A percentile compares a stretch with the other conserved stretches of the same genome.
These are phyloP conservation scores for Echinometra lucunter DNA, from an alignment of 53 echinoderm and acorn worm genomes.

Conservation along the genomic window DNA sequence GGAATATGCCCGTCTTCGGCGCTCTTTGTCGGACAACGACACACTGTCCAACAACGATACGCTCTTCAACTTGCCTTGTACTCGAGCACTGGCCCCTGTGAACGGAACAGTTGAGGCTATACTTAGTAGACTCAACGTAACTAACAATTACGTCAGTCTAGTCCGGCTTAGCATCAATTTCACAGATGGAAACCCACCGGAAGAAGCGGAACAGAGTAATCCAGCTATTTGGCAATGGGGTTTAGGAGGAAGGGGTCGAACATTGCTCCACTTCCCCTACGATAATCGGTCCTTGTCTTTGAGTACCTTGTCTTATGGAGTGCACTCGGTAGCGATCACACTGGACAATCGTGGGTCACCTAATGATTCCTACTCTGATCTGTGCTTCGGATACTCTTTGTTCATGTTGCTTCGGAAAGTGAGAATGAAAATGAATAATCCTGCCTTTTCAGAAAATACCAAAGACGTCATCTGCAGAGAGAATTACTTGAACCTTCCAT, in stretches of 20 bases:
- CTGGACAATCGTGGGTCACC: neutral
- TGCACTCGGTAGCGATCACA: neutral
- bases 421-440: neutral
- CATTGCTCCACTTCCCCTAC: slow-evolving; percentile 16
- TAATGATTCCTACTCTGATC: neutral
- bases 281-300: slow-evolving; percentile 23
- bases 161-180: neutral
- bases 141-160: neutral
- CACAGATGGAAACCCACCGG: too few species aligned
- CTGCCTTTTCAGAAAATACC: neutral
- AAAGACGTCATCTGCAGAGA: slow-evolving; percentile 20
- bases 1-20: neutral
- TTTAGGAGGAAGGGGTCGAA: slow-evolving; percentile 4
- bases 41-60: neutral
- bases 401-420: neutral
- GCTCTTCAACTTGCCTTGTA: neutral
- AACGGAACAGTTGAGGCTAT: neutral
- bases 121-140: neutral
- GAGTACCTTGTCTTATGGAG: neutral
- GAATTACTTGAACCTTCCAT: neutral
- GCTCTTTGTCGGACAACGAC: neutral
- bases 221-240: slow-evolving; percentile 33
- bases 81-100: neutral
- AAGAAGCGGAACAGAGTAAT: neutral
- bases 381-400: neutral